These are phyloP conservation scores for Lordiphosa mommai DNA, from an alignment of 1,140 invertebrate genomes.

Conservation along the genomic window DNA sequence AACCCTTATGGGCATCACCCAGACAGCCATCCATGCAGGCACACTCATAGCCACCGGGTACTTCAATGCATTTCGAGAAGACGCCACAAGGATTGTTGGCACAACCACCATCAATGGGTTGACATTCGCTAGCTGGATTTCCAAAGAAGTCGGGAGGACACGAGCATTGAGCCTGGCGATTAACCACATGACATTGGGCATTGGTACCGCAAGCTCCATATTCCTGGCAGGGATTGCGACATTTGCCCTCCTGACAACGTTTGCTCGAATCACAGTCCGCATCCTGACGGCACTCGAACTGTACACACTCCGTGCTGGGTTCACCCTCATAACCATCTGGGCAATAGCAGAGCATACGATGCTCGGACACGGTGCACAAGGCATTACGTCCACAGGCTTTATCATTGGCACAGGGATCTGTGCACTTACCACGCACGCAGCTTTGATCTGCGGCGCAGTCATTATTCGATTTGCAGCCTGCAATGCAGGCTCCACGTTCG, in stretches of 20 bases:
- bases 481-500: constrained; percentile 83
- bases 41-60: constrained; percentile 87
- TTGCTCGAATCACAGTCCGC: constrained; percentile 90
- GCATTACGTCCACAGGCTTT: constrained; percentile 88
- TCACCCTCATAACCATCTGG: constrained; percentile 91
- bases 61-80: constrained; percentile 90
- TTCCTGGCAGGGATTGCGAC: constrained; percentile 91
- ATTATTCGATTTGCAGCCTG: constrained; percentile 88
- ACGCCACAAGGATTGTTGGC: constrained; percentile 89
- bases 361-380: constrained; percentile 87
- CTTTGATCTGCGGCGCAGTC: constrained; percentile 89
- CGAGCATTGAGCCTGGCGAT: constrained; percentile 88
- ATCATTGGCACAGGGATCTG: constrained; percentile 86
- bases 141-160: constrained; percentile 92
- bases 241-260: constrained; percentile 86
- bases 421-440: constrained; percentile 88
- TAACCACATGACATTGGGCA: constrained; percentile 90
- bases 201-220: constrained; percentile 89
- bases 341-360: constrained; percentile 90
- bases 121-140: constrained; percentile 89
- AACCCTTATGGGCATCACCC: constrained; percentile 90
- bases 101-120: constrained; percentile 84
- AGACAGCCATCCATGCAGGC: constrained; percentile 88
- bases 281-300: constrained; percentile 88
- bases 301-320: constrained; percentile 86